Base-by-base conservation (phyloP, 2,797 vertebrate species). In the Tinamus major region DNA sequence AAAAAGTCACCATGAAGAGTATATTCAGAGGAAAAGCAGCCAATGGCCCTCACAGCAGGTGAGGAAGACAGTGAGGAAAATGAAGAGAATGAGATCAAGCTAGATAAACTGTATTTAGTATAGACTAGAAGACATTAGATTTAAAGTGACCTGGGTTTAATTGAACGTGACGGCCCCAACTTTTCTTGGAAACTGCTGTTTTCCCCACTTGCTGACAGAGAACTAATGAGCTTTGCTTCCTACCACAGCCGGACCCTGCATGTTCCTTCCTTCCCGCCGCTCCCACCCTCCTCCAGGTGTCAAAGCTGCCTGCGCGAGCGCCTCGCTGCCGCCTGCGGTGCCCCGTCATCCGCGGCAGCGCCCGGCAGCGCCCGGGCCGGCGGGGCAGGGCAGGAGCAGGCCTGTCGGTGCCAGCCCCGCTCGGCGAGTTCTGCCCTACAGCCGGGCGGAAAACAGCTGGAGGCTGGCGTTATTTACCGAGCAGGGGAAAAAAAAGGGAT, bases 191-290 rank as follows among this genome's bases (percentile, higher is more conserved):
- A 68, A 61, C 80, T 35, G 19, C 42, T 64, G 67, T 1, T 17
- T 79, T 91, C 79, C 74, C 77, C 46, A 33, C 92, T 94, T 67
- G 61, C 61, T 92, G 81, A 44, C 11, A 59, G 61, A 78, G 41
- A 81, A 80, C n/a, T 87, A 85, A 89, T 6, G 17, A 87, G 65
- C 55, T 85, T 67, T 69, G 46, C 81, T 84, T 92, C 92, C 26
- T 93, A 87, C 37, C 46, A 44, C n/a, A n/a, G 65, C 74, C 41
- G 78, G 80, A 91, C 78, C 35, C 82, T 46, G 19, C 68, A 26
- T 9, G 46, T 64, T 93, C 33, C 51, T 74, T 76, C 81, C 67
- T 51, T n/a, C 35, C 63, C 41, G 44, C 64, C 56, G 7, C 46
- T 51, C 82, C 63, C 59, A 63, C 82, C 17, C 29, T 86, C n/a